These are phyloP conservation scores for Coelopa pilipes DNA, from an alignment of 2,888 invertebrate genomes.

Conservation along the genomic window DNA sequence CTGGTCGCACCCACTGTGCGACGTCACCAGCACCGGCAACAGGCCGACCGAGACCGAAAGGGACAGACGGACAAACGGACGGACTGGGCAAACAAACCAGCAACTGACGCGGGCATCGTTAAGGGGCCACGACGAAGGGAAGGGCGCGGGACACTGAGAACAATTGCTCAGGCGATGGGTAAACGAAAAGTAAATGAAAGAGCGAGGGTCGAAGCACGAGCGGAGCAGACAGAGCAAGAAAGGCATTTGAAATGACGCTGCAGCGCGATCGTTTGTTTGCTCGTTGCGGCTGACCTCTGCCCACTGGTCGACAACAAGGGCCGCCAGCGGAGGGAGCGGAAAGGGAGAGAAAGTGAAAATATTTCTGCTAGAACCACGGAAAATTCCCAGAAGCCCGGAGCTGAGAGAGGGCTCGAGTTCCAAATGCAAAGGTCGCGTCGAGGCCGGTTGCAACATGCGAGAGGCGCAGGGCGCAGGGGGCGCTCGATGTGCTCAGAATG, in stretches of 20 bases:
- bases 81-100: no score
- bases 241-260: background rate
- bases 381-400: constrained; percentile 20
- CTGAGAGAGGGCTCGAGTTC: background rate
- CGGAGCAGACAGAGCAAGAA: background rate
- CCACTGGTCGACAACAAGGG: background rate
- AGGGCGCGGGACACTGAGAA: no score
- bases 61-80: no score
- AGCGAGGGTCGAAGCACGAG: background rate
- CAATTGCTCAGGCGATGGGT: no score
- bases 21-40: no score
- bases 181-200: background rate
- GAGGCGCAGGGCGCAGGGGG: no score
- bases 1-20: no score
- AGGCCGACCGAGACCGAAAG: no score
- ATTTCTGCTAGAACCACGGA: constrained; percentile 1
- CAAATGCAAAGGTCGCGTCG: background rate
- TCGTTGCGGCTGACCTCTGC: constrained; percentile 17
- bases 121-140: no score
- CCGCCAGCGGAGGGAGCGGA: background rate
- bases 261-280: background rate
- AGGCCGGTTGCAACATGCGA: no score
- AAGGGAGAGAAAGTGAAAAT: constrained; percentile 3
- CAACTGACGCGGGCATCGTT: no score
- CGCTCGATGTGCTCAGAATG: no score